These are phyloP conservation scores for Tetraneura akinire DNA, from an alignment of 1,140 invertebrate species.

Conservation along the genomic window DNA sequence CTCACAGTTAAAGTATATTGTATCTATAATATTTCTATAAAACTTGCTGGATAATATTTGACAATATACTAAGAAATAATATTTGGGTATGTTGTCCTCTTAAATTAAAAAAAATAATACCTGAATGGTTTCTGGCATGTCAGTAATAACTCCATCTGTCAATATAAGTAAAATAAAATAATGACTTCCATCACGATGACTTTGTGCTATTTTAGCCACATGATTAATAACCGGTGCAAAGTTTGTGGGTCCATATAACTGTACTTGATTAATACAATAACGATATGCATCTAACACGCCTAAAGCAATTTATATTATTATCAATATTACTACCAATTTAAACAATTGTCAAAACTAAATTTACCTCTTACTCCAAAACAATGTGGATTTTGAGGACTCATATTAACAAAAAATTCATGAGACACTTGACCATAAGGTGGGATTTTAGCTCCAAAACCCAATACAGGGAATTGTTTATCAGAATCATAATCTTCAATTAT, in stretches of 20 bases:
- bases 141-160: slow-evolving; percentile 71
- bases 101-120: slow-evolving; percentile 54
- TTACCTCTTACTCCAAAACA: slow-evolving; percentile 60
- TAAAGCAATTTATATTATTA: slow-evolving; percentile 32
- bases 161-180: slow-evolving; percentile 71
- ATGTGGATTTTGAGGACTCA: slow-evolving; percentile 64
- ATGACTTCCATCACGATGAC: slow-evolving; percentile 61
- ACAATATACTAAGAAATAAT: too few species aligned
- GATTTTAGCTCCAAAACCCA: slow-evolving; percentile 65
- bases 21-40: too few species aligned
- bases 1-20: too few species aligned
- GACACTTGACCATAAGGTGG: slow-evolving; percentile 63
- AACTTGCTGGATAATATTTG: too few species aligned
- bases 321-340: too few species aligned
- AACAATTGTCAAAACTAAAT: neutral
- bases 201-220: slow-evolving; percentile 62
- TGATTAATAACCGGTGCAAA: slow-evolving; percentile 69
- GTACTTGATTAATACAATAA: slow-evolving; percentile 62
- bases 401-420: slow-evolving; percentile 67
- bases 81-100: too few species aligned
- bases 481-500: slow-evolving; percentile 69
- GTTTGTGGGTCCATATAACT: slow-evolving; percentile 70
- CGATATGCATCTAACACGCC: slow-evolving; percentile 59
- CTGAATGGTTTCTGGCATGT: slow-evolving; percentile 67
- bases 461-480: slow-evolving; percentile 64